phyloP scores from a whole-genome alignment of 2,888 invertebrate species.

The Chrysina gloriosa region DNA sequence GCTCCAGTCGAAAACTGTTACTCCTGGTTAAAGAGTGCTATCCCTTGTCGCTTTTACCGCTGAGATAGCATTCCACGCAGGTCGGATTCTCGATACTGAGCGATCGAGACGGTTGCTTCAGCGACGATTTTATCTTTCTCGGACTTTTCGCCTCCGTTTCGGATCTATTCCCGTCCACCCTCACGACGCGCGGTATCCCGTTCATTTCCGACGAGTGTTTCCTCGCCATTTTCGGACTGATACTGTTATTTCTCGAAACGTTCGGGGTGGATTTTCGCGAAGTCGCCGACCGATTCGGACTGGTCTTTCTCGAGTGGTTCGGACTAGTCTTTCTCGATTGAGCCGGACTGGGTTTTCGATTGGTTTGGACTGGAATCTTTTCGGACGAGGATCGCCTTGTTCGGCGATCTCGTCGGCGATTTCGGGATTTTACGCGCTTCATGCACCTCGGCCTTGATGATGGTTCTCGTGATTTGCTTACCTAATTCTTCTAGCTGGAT shows the following conservation, averaged over 20 bases:
- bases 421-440: conserved; percentile 49
- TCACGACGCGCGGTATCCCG: conserved; percentile 29
- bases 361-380: conserved; percentile 55
- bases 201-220: conserved; percentile 43
- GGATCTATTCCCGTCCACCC: conserved; percentile 33
- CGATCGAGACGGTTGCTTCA: conserved; percentile 65
- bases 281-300: conserved; percentile 51
- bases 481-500: conserved; percentile 89
- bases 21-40: conserved; percentile 54
- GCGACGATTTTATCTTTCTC: conserved; percentile 60
- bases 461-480: conserved; percentile 74
- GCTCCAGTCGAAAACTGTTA: conserved; percentile 42
- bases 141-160: conserved; percentile 53
- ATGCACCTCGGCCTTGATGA: conserved; percentile 64
- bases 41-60: conserved; percentile 68
- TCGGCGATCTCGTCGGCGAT: conserved; percentile 57
- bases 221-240: conserved; percentile 49
- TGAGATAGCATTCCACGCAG: conserved; percentile 80
- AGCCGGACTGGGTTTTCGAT: conserved; percentile 58
- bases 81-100: conserved; percentile 77
- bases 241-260: conserved; percentile 42
- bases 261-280: conserved; percentile 56
- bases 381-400: conserved; percentile 53
- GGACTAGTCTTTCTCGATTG: conserved; percentile 53
- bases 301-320: conserved; percentile 45